A percentile compares a stretch with the other conserved stretches of the same genome.
Evolutionary conservation across 2,888 invertebrate genomes (phyloP).

Genomic region (Ophion costatus): DNA sequence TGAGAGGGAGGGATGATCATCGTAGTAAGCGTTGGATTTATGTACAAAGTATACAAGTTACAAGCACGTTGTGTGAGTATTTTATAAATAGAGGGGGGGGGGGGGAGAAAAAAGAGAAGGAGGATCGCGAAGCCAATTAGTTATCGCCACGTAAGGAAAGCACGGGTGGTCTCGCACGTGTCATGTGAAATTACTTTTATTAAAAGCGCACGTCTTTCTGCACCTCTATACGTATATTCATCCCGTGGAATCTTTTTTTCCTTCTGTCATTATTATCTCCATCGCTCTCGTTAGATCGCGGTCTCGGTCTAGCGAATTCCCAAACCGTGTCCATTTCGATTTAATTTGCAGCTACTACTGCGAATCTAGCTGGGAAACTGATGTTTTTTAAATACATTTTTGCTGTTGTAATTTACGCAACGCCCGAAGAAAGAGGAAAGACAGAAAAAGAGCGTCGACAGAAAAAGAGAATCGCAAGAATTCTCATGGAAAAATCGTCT

Average conservation of each 20-base stretch:
- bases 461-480: slow-evolving; percentile 52
- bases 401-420: slow-evolving; percentile 37
- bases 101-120: slow-evolving; percentile 38
- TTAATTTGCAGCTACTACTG: slow-evolving; percentile 46
- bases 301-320: slow-evolving; percentile 61
- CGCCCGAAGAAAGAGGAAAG: slow-evolving; percentile 2
- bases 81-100: slow-evolving; percentile 60
- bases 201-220: slow-evolving; percentile 43
- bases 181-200: slow-evolving; percentile 68
- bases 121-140: slow-evolving; percentile 65
- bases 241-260: slow-evolving; percentile 49
- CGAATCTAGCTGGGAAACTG: slow-evolving; percentile 55
- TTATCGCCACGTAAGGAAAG: slow-evolving; percentile 66
- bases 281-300: slow-evolving; percentile 13
- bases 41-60: slow-evolving; percentile 34
- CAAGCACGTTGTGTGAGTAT: slow-evolving; percentile 51
- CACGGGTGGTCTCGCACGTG: slow-evolving; percentile 70
- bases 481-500: slow-evolving; percentile 60
- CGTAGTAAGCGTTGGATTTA: slow-evolving; percentile 17
- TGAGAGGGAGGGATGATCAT: slow-evolving; percentile 20
- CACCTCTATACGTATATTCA: slow-evolving; percentile 31
- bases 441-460: slow-evolving; percentile 7
- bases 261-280: slow-evolving; percentile 32
- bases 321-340: slow-evolving; percentile 60
- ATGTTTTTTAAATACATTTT: slow-evolving; percentile 12